Evolutionary conservation across 2,797 vertebrate genomes (phyloP), one percentile per base, ranked within the genome.

Genomic region (Chelon auratus): DNA sequence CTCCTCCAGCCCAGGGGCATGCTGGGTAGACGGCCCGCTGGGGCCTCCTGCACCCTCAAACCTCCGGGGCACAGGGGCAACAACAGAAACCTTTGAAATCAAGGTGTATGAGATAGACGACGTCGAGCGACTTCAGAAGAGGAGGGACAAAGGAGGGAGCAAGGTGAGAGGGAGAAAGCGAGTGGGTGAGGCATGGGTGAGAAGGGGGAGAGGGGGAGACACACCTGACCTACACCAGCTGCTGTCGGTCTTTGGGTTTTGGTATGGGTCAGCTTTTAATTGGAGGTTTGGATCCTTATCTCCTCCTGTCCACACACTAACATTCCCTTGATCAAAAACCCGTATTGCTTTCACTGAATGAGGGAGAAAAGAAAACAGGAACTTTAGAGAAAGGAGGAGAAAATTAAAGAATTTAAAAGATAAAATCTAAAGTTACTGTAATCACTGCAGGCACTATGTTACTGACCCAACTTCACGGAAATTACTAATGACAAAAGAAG

Each of bases 71-170:
- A 78, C 95, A 0, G 87, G 94, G 0, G 61, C 78, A 9, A 62
- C 85, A 0, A 62, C 87, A 14, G 97, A 99, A 72, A 96, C 97
- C 62, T 99, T 99, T n/a, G 97, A 99, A 93, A 99, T 99, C 84
- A 99, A 99, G 82, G 97, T 99, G 68, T 99, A 99, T n/a, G 97
- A 99, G 84, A 99, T 99, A 2, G 98, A 99, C 10, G 97, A 99
- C 0, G 97, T 99, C 5, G 97, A 99, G 72, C 95, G 97, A 54
- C 95, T 99, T 55, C 97, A 99, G 89, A 94, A 96, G 80, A 95
- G 95, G 66, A 94, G 95, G 57, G 91, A 92, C 74, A 94, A 94
- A 20, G 91, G 83, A n/a, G 92, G 92, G 61, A 92, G 83, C 93
- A 97, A 97, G 95, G 97, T 99, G 87, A 93, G 94, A 78, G 30